phyloP scores from a whole-genome alignment of 2,797 vertebrate genomes.

The Sebastes minor region DNA sequence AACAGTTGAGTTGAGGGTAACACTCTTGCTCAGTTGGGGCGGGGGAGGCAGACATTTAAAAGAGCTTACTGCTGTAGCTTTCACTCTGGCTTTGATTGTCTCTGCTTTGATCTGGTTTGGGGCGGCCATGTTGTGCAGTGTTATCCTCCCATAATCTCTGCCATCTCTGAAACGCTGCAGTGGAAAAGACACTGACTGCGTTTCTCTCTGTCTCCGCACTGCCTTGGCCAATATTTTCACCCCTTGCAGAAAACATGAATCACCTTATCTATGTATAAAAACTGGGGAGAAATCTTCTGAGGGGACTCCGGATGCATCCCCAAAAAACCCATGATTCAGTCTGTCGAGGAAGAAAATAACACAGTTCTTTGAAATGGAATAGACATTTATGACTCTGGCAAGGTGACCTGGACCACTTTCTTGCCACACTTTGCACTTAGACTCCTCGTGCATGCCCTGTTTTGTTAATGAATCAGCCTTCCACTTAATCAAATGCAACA shows the following conservation, averaged over 20 bases:
- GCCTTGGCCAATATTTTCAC: constrained; percentile 35
- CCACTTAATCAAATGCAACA: constrained; percentile 64
- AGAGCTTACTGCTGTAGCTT: constrained; percentile 80
- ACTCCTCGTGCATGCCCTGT: constrained; percentile 23
- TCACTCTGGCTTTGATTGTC: constrained; percentile 83
- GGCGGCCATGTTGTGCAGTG: constrained; percentile 76
- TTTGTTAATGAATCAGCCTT: constrained; percentile 55
- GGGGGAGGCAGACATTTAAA: constrained; percentile 73
- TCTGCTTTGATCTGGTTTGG: constrained; percentile 81
- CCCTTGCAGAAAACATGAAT: constrained; percentile 36
- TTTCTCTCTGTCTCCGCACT: constrained; percentile 31
- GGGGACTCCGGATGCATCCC: not conserved
- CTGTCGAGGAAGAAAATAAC: constrained; percentile 21
- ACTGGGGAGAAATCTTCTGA: constrained; percentile 12
- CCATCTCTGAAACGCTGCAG: constrained; percentile 67
- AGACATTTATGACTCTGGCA: constrained; percentile 16
- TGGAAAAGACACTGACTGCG: constrained; percentile 61
- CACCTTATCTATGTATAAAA: constrained; percentile 47
- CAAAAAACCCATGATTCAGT: not conserved
- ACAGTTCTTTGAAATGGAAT: constrained; percentile 30
- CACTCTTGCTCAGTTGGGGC: constrained; percentile 46
- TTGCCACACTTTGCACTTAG: constrained; percentile 15
- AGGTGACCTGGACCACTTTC: constrained; percentile 36
- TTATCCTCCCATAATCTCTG: constrained; percentile 78
- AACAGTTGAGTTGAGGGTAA: constrained; percentile 67